Conservation (phyloP, 2,797 vertebrate species). For the Danio jaintianensis region DNA sequence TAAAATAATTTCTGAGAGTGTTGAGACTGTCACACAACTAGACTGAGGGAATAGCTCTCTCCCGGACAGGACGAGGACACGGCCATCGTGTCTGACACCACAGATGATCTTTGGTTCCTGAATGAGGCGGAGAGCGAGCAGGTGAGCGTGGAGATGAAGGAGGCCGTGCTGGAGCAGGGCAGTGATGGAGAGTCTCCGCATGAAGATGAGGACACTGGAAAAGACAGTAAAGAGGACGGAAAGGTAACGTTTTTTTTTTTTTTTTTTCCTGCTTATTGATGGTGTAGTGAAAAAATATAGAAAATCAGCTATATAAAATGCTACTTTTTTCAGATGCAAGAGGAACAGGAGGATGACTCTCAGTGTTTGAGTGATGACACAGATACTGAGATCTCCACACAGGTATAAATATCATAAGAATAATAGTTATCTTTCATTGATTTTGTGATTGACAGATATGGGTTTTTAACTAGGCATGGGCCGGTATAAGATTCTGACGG, state of each 20-base stretch:
- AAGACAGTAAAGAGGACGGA: constrained; percentile 64
- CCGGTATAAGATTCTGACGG: too few species aligned
- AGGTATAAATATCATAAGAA: constrained; percentile 72
- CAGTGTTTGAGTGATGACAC: constrained; percentile 92
- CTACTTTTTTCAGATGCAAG: constrained; percentile 76
- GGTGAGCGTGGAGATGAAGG: constrained; percentile 84
- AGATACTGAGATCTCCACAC: constrained; percentile 87
- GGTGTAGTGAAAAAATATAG: too few species aligned
- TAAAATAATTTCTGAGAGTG: not conserved
- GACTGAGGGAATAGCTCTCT: constrained; percentile 79
- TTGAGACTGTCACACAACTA: constrained; percentile 65
- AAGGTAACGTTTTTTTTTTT: constrained; percentile 66
- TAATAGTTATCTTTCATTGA: too few species aligned
- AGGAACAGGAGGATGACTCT: constrained; percentile 88
- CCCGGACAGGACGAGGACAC: constrained; percentile 91
- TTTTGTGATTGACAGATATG: too few species aligned
- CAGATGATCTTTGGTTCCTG: constrained; percentile 95
- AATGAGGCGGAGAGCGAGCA: constrained; percentile 90
- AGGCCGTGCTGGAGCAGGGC: constrained; percentile 80
- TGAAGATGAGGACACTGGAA: constrained; percentile 72
- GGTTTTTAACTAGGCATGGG: too few species aligned
- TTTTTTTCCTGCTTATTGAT: not conserved
- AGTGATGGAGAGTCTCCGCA: constrained; percentile 76
- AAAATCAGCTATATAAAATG: not conserved
- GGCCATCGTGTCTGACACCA: constrained; percentile 94